Conservation (phyloP, 1,140 invertebrate species). For the Drosophila pallidifrons region DNA sequence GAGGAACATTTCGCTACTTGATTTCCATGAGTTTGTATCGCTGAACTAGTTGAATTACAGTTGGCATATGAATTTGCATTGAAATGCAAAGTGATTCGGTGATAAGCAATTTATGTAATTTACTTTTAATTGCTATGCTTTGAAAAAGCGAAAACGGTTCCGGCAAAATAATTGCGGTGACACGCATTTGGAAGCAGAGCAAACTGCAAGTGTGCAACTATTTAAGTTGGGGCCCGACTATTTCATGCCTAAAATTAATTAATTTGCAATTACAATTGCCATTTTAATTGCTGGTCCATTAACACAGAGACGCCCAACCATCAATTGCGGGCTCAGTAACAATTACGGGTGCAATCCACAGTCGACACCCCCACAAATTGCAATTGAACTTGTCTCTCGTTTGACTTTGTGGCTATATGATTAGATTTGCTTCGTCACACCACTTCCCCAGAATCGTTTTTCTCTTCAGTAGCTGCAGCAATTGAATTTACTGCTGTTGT, state of each 20-base stretch:
- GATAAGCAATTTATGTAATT: conserved; percentile 35
- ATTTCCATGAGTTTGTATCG: not conserved
- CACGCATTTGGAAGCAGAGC: conserved; percentile 8
- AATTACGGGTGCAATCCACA: conserved; percentile 7
- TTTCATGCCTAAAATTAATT: conserved; percentile 59
- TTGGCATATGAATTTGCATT: not conserved
- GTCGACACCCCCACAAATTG: conserved; percentile 5
- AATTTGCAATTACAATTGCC: conserved; percentile 69
- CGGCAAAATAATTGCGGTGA: conserved; percentile 22
- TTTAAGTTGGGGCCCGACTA: conserved; percentile 8
- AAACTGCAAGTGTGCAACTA: conserved; percentile 11
- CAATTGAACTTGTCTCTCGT: conserved; percentile 40
- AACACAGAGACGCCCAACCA: not conserved
- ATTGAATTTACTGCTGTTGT: not conserved
- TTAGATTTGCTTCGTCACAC: not conserved
- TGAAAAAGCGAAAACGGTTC: conserved; percentile 29
- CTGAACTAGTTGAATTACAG: not conserved
- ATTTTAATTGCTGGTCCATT: conserved; percentile 31
- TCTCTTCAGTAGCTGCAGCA: not conserved
- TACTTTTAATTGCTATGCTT: conserved; percentile 36
- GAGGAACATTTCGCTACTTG: not conserved
- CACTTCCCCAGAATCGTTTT: not conserved
- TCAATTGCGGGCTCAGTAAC: conserved; percentile 4
- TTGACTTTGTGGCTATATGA: conserved; percentile 20
- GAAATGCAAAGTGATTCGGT: conserved; percentile 13